phyloP scores from a whole-genome alignment of 2,888 invertebrate species.

The Nematopogon swammerdamellus region DNA sequence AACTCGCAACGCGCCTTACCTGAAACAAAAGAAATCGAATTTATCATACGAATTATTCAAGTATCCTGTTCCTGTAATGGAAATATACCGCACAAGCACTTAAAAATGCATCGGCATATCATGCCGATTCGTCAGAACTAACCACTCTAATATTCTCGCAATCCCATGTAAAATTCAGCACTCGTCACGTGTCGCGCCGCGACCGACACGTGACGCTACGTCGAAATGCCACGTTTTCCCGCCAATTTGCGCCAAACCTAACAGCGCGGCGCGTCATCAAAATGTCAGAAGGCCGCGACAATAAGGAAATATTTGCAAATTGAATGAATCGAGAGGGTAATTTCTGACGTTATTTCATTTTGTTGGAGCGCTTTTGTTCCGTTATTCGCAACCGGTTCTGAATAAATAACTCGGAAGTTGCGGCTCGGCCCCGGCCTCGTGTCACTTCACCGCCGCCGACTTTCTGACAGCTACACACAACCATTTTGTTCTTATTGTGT shows the following conservation, averaged over 20 bases:
- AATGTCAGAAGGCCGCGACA: neutral
- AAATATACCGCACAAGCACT: no score
- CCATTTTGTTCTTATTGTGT: neutral
- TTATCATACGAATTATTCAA: no score
- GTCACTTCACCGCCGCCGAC: neutral
- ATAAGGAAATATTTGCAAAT: neutral
- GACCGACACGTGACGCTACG: neutral
- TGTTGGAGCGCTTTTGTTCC: slow-evolving; percentile 6
- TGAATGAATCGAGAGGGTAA: neutral
- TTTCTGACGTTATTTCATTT: neutral
- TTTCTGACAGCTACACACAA: neutral
- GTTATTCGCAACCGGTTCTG: slow-evolving; percentile 16
- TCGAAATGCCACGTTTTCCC: neutral
- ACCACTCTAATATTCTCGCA: neutral
- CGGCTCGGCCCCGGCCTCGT: neutral
- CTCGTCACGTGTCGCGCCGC: neutral
- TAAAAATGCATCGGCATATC: no score
- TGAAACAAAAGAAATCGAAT: no score
- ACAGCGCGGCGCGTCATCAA: neutral
- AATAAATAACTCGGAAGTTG: slow-evolving; percentile 12
- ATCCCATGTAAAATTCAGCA: neutral
- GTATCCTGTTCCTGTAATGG: no score
- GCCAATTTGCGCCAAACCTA: neutral
- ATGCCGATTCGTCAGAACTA: neutral
- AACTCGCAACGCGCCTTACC: no score